phyloP scores from a whole-genome alignment of 2,888 invertebrate species.

The Lathronympha strigana region DNA sequence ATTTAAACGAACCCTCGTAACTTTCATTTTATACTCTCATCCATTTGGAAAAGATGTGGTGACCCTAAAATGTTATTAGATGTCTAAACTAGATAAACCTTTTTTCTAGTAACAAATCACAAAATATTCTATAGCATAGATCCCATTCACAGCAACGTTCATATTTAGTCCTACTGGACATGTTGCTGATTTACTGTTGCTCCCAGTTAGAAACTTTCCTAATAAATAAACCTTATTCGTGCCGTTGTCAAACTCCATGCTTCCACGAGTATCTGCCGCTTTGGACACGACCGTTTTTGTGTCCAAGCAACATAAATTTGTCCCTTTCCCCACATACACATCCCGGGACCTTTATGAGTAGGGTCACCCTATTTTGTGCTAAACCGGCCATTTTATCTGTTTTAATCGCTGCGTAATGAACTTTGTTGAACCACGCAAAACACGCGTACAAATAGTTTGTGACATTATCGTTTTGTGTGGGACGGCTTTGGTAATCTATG shows the following conservation, averaged over 20 bases:
- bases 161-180: slow-evolving; percentile 59
- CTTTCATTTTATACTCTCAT: slow-evolving; percentile 19
- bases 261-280: slow-evolving; percentile 70
- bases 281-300: slow-evolving; percentile 72
- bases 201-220: slow-evolving; percentile 73
- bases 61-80: slow-evolving; percentile 14
- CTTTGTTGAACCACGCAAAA: slow-evolving; percentile 56
- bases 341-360: slow-evolving; percentile 75
- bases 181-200: slow-evolving; percentile 76
- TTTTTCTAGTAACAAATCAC: slow-evolving; percentile 40
- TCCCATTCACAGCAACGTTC: slow-evolving; percentile 45
- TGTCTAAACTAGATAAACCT: slow-evolving; percentile 33
- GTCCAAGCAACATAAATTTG: slow-evolving; percentile 72
- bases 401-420: slow-evolving; percentile 75
- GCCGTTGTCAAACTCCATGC: slow-evolving; percentile 77
- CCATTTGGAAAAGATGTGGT: neutral
- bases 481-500: slow-evolving; percentile 32
- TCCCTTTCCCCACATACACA: slow-evolving; percentile 69
- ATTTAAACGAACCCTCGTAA: neutral
- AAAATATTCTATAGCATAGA: slow-evolving; percentile 42
- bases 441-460: slow-evolving; percentile 37
- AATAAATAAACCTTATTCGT: slow-evolving; percentile 81
- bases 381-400: slow-evolving; percentile 74
- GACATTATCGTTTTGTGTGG: slow-evolving; percentile 42
- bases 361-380: slow-evolving; percentile 67